phyloP scores from a whole-genome alignment of 2,888 invertebrate genomes.

The Sinodicranocentrus sp. region DNA sequence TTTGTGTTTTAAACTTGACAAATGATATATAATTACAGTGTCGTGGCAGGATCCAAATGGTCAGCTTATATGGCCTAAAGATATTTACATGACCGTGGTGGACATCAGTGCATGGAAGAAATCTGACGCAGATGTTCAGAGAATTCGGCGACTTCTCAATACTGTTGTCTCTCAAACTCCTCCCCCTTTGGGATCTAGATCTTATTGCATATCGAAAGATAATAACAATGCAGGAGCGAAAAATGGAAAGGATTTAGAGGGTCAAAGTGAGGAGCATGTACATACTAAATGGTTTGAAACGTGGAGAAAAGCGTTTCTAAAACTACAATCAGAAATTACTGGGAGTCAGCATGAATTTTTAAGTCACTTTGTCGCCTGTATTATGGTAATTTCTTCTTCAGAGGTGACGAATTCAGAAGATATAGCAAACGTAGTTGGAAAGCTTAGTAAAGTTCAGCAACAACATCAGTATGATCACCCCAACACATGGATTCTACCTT shows the following conservation, averaged over 20 bases:
- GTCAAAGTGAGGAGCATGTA: slow-evolving; percentile 85
- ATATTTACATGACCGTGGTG: slow-evolving; percentile 67
- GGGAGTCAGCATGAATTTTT: slow-evolving; percentile 95
- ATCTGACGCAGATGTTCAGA: slow-evolving; percentile 66
- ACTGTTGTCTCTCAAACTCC: slow-evolving; percentile 57
- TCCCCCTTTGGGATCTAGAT: too few relatives aligned
- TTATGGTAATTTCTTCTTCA: slow-evolving; percentile 80
- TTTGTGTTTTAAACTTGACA: too few relatives aligned
- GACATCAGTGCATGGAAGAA: slow-evolving; percentile 77
- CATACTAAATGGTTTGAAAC: slow-evolving; percentile 96
- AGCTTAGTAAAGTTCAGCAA: slow-evolving; percentile 83
- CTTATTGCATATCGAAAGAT: too few relatives aligned
- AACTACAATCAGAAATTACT: slow-evolving; percentile 89
- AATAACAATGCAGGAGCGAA: slow-evolving; percentile 21
- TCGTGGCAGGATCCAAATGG: slow-evolving; percentile 79
- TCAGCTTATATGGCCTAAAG: slow-evolving; percentile 65
- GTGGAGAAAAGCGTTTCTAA: slow-evolving; percentile 92
- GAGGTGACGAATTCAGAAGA: slow-evolving; percentile 79
- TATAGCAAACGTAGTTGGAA: slow-evolving; percentile 79
- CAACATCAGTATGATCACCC: slow-evolving; percentile 90
- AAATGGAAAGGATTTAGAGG: slow-evolving; percentile 77
- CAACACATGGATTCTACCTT: slow-evolving; percentile 81
- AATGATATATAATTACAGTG: slow-evolving; percentile 77
- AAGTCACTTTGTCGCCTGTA: slow-evolving; percentile 90
- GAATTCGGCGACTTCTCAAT: slow-evolving; percentile 65